phyloP scores from a whole-genome alignment of 2,888 invertebrate species.

The Oscheius myriophilus region DNA sequence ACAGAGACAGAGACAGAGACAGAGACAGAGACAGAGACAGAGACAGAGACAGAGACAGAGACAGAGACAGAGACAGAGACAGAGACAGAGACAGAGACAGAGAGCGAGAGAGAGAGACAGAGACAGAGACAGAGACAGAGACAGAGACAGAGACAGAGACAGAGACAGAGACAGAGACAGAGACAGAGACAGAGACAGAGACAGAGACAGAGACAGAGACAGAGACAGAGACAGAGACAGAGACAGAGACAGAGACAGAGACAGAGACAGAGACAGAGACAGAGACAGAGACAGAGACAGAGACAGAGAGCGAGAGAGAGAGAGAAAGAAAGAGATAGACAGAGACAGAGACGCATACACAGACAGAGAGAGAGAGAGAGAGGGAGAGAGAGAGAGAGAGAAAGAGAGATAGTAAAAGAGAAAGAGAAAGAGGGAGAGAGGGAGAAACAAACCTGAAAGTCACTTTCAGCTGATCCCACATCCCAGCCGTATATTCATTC shows the following conservation, averaged over 20 bases:
- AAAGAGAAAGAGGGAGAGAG: not conserved
- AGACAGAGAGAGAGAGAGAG: not conserved
- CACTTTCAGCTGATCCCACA: constrained; percentile 70
- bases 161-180: not conserved
- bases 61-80: no score
- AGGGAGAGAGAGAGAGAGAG: not conserved
- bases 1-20: no score
- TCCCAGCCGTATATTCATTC: constrained; percentile 65
- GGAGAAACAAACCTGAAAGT: constrained; percentile 58
- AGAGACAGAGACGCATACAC: not conserved
- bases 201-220: no score
- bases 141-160: constrained; percentile 34
- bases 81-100: constrained; percentile 32
- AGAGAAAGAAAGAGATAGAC: no score
- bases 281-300: constrained; percentile 25
- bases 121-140: no score
- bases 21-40: not conserved
- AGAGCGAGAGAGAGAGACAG: no score
- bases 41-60: no score
- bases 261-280: no score
- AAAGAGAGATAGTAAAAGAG: constrained; percentile 34
- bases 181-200: no score
- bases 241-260: no score
- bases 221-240: constrained; percentile 24
- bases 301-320: no score